A percentile compares a stretch with the other conserved stretches of the same genome.
phyloP scores from a whole-genome alignment of 2,113 vertebrate genomes.

The Upupa epops region DNA sequence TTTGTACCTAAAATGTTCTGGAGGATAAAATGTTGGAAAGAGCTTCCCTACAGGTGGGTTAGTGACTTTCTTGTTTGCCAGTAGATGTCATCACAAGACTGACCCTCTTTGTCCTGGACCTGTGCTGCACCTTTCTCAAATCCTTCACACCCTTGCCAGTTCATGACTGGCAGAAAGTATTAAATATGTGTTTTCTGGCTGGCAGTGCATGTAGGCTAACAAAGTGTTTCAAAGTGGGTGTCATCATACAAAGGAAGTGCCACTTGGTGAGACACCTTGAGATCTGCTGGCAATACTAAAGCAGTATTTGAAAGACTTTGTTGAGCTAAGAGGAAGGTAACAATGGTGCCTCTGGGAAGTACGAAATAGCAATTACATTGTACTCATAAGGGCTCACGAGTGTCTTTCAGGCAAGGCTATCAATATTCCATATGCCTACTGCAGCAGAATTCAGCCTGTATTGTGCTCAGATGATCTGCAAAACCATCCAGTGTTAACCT shows the following conservation, averaged over 20 bases:
- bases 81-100: conserved; percentile 60
- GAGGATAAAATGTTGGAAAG: neutral
- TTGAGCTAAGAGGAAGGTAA: neutral
- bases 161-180: neutral
- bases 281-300: neutral
- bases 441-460: neutral
- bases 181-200: neutral
- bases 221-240: neutral
- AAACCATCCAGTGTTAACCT: neutral
- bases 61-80: conserved; percentile 36
- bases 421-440: neutral
- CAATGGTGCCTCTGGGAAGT: neutral
- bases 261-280: neutral
- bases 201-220: neutral
- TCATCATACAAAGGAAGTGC: neutral
- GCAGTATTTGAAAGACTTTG: neutral
- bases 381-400: neutral
- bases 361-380: neutral
- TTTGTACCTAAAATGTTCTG: neutral
- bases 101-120: neutral
- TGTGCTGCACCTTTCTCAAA: neutral
- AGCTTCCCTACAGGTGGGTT: neutral
- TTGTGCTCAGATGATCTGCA: neutral
- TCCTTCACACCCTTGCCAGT: neutral
- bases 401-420: neutral